phyloP scores from a whole-genome alignment of 2,113 vertebrate genomes.

The Ammodytes dubius region DNA sequence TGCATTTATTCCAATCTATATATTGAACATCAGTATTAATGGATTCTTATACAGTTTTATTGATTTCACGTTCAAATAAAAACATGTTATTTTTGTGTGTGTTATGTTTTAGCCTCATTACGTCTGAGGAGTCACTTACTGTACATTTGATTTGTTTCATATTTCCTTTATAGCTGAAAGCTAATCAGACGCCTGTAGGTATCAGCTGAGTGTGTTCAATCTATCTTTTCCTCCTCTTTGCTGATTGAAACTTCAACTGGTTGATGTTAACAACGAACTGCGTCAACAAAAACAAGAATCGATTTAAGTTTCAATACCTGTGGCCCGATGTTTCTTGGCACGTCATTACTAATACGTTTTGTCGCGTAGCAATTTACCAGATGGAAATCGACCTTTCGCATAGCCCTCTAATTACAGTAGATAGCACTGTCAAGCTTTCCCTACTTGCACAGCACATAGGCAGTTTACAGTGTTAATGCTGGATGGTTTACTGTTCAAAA shows the following conservation, averaged over 20 bases:
- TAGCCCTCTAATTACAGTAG: no score
- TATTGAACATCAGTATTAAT: no score
- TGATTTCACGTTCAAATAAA: neutral
- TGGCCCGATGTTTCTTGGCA: neutral
- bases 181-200: conserved; percentile 88
- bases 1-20: no score
- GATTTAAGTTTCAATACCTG: neutral
- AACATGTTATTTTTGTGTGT: neutral
- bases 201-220: conserved; percentile 64
- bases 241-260: neutral
- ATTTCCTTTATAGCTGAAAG: conserved; percentile 82
- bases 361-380: neutral
- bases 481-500: neutral
- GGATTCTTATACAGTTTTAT: no score
- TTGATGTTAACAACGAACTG: neutral
- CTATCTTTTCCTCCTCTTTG: neutral
- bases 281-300: neutral
- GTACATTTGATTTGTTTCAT: conserved; percentile 54
- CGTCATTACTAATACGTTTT: neutral
- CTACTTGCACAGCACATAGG: neutral
- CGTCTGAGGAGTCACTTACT: neutral
- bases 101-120: neutral
- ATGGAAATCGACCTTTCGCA: neutral
- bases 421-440: neutral
- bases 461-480: neutral